phyloP scores from a whole-genome alignment of 2,888 invertebrate genomes.

The Tetramorium bicarinatum region DNA sequence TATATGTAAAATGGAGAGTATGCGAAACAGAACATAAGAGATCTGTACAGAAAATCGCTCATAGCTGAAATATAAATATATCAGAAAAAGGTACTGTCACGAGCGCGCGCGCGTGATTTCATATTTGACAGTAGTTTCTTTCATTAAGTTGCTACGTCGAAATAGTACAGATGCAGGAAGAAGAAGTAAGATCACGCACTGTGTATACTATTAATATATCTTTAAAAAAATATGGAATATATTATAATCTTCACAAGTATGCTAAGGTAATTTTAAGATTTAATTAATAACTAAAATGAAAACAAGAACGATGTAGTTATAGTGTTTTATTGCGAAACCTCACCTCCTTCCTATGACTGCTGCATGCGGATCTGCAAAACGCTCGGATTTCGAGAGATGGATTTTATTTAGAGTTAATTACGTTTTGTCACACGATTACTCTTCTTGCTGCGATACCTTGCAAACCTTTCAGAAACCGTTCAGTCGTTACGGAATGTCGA shows the following conservation, averaged over 20 bases:
- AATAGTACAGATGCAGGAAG: slow-evolving; percentile 19
- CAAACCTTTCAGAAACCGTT: slow-evolving; percentile 14
- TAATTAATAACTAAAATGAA: slow-evolving; percentile 82
- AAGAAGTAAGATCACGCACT: slow-evolving; percentile 69
- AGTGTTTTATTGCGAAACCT: slow-evolving; percentile 62
- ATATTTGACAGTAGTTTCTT: slow-evolving; percentile 73
- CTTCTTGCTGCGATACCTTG: slow-evolving; percentile 19
- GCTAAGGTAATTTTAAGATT: slow-evolving; percentile 78
- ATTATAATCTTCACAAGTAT: slow-evolving; percentile 81
- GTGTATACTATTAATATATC: slow-evolving; percentile 78
- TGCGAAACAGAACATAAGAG: slow-evolving; percentile 43
- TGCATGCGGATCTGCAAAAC: background rate
- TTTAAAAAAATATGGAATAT: slow-evolving; percentile 75
- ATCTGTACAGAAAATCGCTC: slow-evolving; percentile 70
- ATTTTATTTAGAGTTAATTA: slow-evolving; percentile 21
- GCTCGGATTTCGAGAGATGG: background rate
- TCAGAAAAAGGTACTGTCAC: slow-evolving; percentile 66
- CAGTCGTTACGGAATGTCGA: background rate
- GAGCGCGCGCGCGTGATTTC: slow-evolving; percentile 59
- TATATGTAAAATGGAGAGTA: slow-evolving; percentile 56
- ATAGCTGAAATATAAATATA: slow-evolving; percentile 70
- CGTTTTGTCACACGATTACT: slow-evolving; percentile 5
- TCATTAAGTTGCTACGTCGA: slow-evolving; percentile 75
- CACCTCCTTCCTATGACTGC: slow-evolving; percentile 22
- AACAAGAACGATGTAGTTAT: slow-evolving; percentile 66